Conservation (phyloP, 2,797 vertebrate genomes). For the Sebastes kiyomatsui region DNA sequence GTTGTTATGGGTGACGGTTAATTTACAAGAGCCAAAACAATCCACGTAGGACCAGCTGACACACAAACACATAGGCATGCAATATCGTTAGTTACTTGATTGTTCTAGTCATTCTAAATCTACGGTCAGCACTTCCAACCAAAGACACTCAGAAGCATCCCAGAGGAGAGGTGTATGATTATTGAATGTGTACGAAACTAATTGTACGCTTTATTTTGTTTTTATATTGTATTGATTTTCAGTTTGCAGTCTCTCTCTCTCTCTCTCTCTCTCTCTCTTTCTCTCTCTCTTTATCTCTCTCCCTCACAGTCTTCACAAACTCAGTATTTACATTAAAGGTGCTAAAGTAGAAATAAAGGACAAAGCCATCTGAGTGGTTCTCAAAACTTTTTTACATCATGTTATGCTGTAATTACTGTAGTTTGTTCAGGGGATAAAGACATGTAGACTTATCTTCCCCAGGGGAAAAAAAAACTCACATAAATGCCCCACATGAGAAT, state of each 20-base stretch:
- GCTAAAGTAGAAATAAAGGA: slow-evolving; percentile 66
- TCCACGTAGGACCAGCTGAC: slow-evolving; percentile 14
- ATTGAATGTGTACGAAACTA: slow-evolving; percentile 65
- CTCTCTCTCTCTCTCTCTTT: neutral
- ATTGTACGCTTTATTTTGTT: slow-evolving; percentile 53
- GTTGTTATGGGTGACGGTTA: slow-evolving; percentile 26
- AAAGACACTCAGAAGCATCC: slow-evolving; percentile 51
- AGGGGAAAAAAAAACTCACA: neutral
- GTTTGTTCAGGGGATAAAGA: slow-evolving; percentile 49
- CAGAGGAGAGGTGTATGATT: slow-evolving; percentile 50
- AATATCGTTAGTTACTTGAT: slow-evolving; percentile 10
- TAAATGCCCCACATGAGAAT: neutral
- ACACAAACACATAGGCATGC: neutral
- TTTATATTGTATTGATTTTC: slow-evolving; percentile 29
- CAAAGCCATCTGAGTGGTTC: slow-evolving; percentile 47
- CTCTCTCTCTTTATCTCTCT: neutral
- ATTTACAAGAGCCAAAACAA: slow-evolving; percentile 31
- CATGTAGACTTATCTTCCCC: slow-evolving; percentile 16
- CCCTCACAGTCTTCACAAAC: slow-evolving; percentile 3
- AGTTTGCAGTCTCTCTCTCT: slow-evolving; percentile 9
- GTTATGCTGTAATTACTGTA: slow-evolving; percentile 55
- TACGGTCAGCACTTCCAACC: slow-evolving; percentile 40
- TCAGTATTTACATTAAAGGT: slow-evolving; percentile 73
- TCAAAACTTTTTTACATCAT: slow-evolving; percentile 36
- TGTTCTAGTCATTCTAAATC: slow-evolving; percentile 50